Evolutionary conservation across 2,797 vertebrate genomes (phyloP).

Genomic region (Hydrophis major): DNA sequence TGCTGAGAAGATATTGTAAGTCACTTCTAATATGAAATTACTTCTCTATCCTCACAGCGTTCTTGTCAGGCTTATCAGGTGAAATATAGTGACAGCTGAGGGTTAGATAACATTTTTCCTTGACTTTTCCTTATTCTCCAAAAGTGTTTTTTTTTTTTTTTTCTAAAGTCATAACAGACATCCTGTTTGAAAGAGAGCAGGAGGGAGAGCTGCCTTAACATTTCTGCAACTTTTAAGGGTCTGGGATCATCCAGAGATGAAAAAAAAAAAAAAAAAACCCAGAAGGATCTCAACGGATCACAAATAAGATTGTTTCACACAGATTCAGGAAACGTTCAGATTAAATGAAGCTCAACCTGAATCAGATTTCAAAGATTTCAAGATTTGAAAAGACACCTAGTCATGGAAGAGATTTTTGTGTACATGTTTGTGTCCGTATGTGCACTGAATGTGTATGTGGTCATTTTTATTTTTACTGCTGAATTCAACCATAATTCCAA

Average conservation of each 20-base stretch:
- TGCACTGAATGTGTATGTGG: no score
- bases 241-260: background rate
- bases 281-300: background rate
- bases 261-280: no score
- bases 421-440: background rate
- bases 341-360: background rate
- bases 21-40: slow-evolving; percentile 8
- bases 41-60: background rate
- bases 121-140: background rate
- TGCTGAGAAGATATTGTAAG: slow-evolving; percentile 13
- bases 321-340: background rate
- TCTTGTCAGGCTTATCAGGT: slow-evolving; percentile 10
- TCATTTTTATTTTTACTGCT: background rate
- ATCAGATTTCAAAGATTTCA: background rate
- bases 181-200: background rate
- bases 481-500: background rate
- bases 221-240: background rate
- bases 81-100: background rate
- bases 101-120: background rate
- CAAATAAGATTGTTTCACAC: background rate
- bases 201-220: background rate
- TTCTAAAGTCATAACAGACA: background rate
- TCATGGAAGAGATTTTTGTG: background rate
- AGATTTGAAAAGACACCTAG: background rate
- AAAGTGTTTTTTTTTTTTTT: background rate